These are phyloP conservation scores for Polypterus senegalus DNA, from an alignment of 2,113 vertebrate genomes.

Conservation along the genomic window DNA sequence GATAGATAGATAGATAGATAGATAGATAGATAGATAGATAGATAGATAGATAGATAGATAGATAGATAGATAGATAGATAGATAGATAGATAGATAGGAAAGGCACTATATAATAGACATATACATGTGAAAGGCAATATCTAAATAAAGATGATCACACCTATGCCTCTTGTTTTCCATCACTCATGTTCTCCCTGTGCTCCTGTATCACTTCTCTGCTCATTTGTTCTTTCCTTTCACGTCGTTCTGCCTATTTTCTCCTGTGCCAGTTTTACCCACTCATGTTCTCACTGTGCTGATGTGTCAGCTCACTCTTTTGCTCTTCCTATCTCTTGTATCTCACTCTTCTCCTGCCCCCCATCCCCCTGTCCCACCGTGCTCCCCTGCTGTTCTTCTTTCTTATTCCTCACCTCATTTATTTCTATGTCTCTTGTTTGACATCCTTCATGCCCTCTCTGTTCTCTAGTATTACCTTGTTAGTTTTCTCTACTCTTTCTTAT, in stretches of 20 bases:
- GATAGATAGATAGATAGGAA: too few species aligned
- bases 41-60: too few species aligned
- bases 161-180: not conserved
- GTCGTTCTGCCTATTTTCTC: not conserved
- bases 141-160: not conserved
- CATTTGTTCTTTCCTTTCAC: not conserved
- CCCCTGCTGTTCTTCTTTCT: not conserved
- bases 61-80: too few species aligned
- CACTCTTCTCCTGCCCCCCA: conserved; percentile 29
- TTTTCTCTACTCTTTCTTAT: too few species aligned
- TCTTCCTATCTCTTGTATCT: conserved; percentile 28
- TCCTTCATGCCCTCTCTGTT: too few species aligned
- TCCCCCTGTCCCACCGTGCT: conserved; percentile 27
- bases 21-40: too few species aligned
- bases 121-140: too few species aligned
- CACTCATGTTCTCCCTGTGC: not conserved
- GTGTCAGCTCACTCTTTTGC: not conserved
- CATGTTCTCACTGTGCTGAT: not conserved
- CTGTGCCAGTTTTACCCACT: not conserved
- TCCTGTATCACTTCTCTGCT: not conserved
- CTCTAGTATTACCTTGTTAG: too few species aligned
- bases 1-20: not conserved
- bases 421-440: too few species aligned
- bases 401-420: too few species aligned
- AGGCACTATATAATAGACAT: too few species aligned